Evolutionary conservation across 2,797 vertebrate genomes (phyloP).

Genomic region (Neosalanx taihuensis): DNA sequence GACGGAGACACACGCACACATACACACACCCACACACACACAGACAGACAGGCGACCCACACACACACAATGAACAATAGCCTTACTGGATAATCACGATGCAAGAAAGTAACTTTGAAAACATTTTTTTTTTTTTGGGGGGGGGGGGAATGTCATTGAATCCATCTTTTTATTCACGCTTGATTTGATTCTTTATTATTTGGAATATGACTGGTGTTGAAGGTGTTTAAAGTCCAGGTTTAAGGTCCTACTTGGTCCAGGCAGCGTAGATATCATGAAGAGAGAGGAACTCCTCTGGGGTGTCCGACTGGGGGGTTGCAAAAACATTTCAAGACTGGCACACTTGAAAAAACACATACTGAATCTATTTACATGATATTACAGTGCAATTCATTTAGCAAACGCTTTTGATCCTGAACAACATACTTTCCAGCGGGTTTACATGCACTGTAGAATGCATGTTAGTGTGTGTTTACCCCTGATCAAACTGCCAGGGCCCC

Average conservation of each 20-base stretch:
- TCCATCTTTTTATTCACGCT: neutral
- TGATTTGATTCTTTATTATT: neutral
- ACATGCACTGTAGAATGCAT: neutral
- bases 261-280: constrained; percentile 10
- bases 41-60: no score
- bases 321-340: neutral
- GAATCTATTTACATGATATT: neutral
- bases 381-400: neutral
- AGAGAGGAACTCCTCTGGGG: neutral
- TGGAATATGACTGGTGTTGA: neutral
- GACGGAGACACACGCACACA: constrained; percentile 25
- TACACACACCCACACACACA: neutral
- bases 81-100: neutral
- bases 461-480: neutral
- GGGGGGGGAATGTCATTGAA: no score
- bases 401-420: neutral
- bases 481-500: neutral
- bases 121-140: no score
- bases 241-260: constrained; percentile 13
- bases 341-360: neutral
- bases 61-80: neutral
- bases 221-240: neutral
- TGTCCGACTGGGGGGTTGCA: constrained; percentile 5
- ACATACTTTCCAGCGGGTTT: neutral
- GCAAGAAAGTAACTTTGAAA: neutral